A percentile compares a stretch with the other conserved stretches of the same genome.
Conservation (phyloP, 2,888 invertebrate genomes). For the Fragum sueziense region DNA sequence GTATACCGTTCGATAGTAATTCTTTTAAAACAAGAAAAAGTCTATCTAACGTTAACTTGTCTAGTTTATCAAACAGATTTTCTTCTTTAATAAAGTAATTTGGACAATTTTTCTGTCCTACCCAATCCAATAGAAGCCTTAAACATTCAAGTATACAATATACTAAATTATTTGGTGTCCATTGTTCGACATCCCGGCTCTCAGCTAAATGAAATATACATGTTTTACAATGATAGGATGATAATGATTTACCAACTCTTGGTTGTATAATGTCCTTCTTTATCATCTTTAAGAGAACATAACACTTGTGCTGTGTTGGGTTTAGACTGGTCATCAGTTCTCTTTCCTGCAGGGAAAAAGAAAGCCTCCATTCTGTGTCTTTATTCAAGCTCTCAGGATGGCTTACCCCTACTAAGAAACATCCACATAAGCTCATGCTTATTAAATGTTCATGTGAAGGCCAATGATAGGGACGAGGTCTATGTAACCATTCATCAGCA, state of each 20-base stretch:
- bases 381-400: slow-evolving; percentile 8
- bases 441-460: background rate
- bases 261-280: slow-evolving; percentile 17
- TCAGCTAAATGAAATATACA: slow-evolving; percentile 13
- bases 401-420: slow-evolving; percentile 16
- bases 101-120: background rate
- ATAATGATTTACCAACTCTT: background rate
- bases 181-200: background rate
- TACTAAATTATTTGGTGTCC: background rate
- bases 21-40: background rate
- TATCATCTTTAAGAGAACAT: slow-evolving; percentile 31
- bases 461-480: background rate
- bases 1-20: background rate
- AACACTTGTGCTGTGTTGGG: slow-evolving; percentile 28
- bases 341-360: slow-evolving; percentile 24
- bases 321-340: slow-evolving; percentile 28
- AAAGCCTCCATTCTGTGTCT: slow-evolving; percentile 32
- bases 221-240: slow-evolving; percentile 30
- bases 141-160: background rate
- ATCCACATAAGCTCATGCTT: background rate
- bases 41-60: background rate
- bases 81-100: slow-evolving; percentile 23
- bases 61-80: slow-evolving; percentile 16
- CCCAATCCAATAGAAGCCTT: background rate
- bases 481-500: background rate